phyloP scores from a whole-genome alignment of 2,888 invertebrate genomes.

The Drosophila mimetica region DNA sequence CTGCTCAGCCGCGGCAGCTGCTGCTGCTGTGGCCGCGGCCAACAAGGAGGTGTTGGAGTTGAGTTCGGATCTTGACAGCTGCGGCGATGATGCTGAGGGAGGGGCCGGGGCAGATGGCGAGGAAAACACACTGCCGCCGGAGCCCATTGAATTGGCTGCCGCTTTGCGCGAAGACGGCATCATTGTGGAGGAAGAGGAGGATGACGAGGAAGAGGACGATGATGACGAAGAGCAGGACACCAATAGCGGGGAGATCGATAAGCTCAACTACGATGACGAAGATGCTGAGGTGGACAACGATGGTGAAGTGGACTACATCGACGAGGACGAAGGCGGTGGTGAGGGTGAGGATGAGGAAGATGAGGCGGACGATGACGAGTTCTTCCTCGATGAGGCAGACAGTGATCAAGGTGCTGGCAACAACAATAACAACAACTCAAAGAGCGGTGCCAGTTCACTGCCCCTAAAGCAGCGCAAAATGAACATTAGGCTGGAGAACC shows the following conservation, averaged over 20 bases:
- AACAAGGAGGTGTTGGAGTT: constrained; percentile 51
- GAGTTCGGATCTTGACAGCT: constrained; percentile 50
- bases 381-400: constrained; percentile 68
- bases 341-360: constrained; percentile 74
- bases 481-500: constrained; percentile 81
- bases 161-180: constrained; percentile 54
- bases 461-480: constrained; percentile 77
- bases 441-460: constrained; percentile 50
- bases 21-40: constrained; percentile 72
- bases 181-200: constrained; percentile 60
- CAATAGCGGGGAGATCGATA: constrained; percentile 79
- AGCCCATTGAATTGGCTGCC: constrained; percentile 63
- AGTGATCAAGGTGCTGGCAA: constrained; percentile 35
- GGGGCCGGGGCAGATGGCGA: constrained; percentile 48
- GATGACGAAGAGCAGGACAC: constrained; percentile 72
- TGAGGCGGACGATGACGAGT: constrained; percentile 72
- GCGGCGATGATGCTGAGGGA: constrained; percentile 27
- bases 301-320: constrained; percentile 76
- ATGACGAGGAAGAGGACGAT: constrained; percentile 65
- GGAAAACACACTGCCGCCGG: constrained; percentile 70
- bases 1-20: constrained; percentile 81
- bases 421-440: constrained; percentile 43
- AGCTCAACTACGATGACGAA: constrained; percentile 60
- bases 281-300: constrained; percentile 71
- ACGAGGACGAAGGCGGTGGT: constrained; percentile 76